These are phyloP conservation scores for Vanacampus margaritifer DNA, from an alignment of 2,113 vertebrate genomes.

Conservation along the genomic window DNA sequence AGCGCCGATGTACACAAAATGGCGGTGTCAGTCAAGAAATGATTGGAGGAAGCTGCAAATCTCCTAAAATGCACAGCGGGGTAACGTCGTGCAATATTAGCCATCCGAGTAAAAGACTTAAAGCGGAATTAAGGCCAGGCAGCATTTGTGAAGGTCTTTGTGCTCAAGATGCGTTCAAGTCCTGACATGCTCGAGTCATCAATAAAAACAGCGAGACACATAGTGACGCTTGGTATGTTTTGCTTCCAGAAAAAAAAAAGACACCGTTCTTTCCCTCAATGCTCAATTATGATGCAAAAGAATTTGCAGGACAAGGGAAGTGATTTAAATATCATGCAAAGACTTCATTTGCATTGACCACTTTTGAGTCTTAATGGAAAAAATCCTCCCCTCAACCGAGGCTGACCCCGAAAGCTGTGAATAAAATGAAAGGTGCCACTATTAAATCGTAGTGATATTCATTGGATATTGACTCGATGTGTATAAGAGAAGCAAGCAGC, in stretches of 20 bases:
- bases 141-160: constrained; percentile 1
- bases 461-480: background rate
- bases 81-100: constrained; percentile 13
- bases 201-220: constrained; percentile 7
- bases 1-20: constrained; percentile 1
- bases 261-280: constrained; percentile 1
- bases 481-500: background rate
- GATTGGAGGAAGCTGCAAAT: constrained; percentile 22
- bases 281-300: constrained; percentile 24
- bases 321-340: constrained; percentile 27
- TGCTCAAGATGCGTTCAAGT: constrained; percentile 12
- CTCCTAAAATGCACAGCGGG: constrained; percentile 8
- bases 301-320: constrained; percentile 24
- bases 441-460: background rate
- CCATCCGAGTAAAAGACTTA: background rate
- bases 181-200: constrained; percentile 26
- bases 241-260: background rate
- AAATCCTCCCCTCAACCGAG: constrained; percentile 11
- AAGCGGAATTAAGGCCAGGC: constrained; percentile 11
- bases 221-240: constrained; percentile 8
- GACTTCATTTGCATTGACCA: constrained; percentile 26
- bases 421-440: background rate
- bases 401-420: constrained; percentile 8
- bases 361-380: constrained; percentile 13
- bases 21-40: constrained; percentile 6